Evolutionary conservation across 92 coral and sea anemone species (phyloP), one percentile per base, ranked within the genome.

Genomic region (Epizoanthus ramosus): DNA sequence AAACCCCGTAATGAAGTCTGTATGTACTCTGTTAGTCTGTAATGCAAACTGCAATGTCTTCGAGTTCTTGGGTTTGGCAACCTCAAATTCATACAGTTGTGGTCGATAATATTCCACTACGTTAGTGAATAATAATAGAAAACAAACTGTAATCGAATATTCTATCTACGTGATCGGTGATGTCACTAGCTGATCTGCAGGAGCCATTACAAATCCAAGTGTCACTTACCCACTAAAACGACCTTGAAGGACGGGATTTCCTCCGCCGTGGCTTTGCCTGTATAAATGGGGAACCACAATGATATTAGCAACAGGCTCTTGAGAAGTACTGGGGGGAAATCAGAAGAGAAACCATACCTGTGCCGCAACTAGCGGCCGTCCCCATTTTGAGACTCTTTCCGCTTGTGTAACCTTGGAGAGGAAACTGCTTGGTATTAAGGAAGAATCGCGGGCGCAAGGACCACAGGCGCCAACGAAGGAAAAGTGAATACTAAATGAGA

Each of bases 161-260:
- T 47, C 54, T 9, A 47, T 47, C 54, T 8, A 9, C 15, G 54
- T 37, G 43, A 37, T 37, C 43, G 2, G 14, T 35, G 3, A 59
- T 41, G 17, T 12, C 50, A 61, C 18, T 57, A 37, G 24, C 37
- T 19, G 21, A 61, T 21, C 9, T 5, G 23, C 63, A 10, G 28
- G 25, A 63, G n/a, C n/a, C n/a, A n/a, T n/a, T n/a, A n/a, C 61
- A 41, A 54, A 12, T 47, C 31, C 54, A 8, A 13, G 22, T 73
- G n/a, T 0, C 43, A 92, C 98, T 92, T 87, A 97, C 99, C 99
- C n/a, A 97, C 98, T 45, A 97, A 92, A 22, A 97, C 99, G 59
- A 97, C 71, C 76, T 97, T 97, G 79, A 97, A 94, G 67, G 98
- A 88, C 39, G 99, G 99, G 67, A 91, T 88, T 83, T 94, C 97